Evolutionary conservation across 2,113 vertebrate species (phyloP), one percentile per base, ranked within the genome.

Genomic region (Rhinopomastus cyanomelas): DNA sequence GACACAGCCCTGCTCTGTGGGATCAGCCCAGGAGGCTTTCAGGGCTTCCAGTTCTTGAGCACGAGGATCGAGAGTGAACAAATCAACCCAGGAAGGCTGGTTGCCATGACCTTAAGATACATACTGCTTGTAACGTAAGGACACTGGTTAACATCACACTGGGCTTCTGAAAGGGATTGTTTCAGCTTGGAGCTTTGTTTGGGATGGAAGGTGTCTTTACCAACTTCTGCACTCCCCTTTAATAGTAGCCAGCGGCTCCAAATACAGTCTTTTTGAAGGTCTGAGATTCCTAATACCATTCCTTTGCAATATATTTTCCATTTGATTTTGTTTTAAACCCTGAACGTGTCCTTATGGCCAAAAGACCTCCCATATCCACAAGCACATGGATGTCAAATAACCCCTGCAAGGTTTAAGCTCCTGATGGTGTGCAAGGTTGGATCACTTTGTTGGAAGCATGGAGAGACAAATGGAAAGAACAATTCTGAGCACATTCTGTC

Each of bases 241-340:
- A 96, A 82, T 62, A 88, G 72, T 80, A 95, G 83, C 64, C 97
- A 96, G 84, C 74, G 96, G 94, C 51, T 91, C 30, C 71, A 93
- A 81, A 81, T 72, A 65, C 39, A 22, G 26, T 76, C 42, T 93
- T 96, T 87, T 84, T 72, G 36, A 89, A 95, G 76, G 22, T 69
- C 95, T 86, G 85, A 67, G 80, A 75, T 93, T 94, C 37, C 39
- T 21, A 27, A 3, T 80, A 49, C 81, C 19, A 18, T 57, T 90
- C 15, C 59, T 94, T 83, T 80, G 65, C 61, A 89, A 81, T 93
- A 37, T 76, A 69, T 81, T 97, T 96, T 96, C 92, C 95, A 83
- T 89, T 90, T 25, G 37, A 85, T 85, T 96, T 94, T 95, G 52
- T 94, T 97, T 96, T 95, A 95, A 92, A 95, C 30, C 53, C 48